phyloP scores from a whole-genome alignment of 1,140 invertebrate genomes.

The Sminthurinus signatus region DNA sequence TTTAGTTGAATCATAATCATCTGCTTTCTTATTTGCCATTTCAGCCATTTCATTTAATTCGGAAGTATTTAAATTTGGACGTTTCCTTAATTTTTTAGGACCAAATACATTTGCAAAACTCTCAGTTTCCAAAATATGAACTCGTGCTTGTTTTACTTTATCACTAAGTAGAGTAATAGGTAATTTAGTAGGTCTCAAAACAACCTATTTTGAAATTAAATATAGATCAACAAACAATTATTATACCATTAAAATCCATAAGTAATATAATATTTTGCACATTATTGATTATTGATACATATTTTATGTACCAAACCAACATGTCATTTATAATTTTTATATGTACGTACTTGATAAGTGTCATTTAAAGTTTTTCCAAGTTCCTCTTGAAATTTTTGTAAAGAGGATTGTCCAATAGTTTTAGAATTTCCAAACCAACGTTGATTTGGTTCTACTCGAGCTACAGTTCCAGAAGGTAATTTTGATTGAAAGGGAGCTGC shows the following conservation, averaged over 20 bases:
- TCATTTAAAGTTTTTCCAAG: slow-evolving; percentile 88
- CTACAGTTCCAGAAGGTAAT: slow-evolving; percentile 77
- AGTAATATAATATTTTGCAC: too few relatives aligned
- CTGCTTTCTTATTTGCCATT: slow-evolving; percentile 59
- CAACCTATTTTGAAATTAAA: too few relatives aligned
- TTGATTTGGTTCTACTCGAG: slow-evolving; percentile 91
- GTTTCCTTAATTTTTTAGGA: slow-evolving; percentile 84
- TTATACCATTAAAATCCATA: too few relatives aligned
- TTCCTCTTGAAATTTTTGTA: slow-evolving; percentile 86
- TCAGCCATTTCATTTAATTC: slow-evolving; percentile 66
- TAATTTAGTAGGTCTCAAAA: slow-evolving; percentile 92
- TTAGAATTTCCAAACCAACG: slow-evolving; percentile 96
- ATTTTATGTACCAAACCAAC: too few relatives aligned
- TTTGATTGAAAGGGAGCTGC: slow-evolving; percentile 91
- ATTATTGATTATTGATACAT: too few relatives aligned
- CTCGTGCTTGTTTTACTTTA: slow-evolving; percentile 72
- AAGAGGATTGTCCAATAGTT: slow-evolving; percentile 83
- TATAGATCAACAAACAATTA: too few relatives aligned
- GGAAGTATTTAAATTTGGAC: slow-evolving; percentile 68
- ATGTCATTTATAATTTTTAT: too few relatives aligned
- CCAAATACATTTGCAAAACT: slow-evolving; percentile 92
- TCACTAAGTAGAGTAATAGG: slow-evolving; percentile 93
- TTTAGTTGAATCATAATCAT: slow-evolving; percentile 68
- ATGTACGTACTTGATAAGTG: slow-evolving; percentile 67
- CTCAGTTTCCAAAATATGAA: slow-evolving; percentile 93